These are phyloP conservation scores for Linurgus olivaceus DNA, from an alignment of 2,797 vertebrate species.

Conservation along the genomic window DNA sequence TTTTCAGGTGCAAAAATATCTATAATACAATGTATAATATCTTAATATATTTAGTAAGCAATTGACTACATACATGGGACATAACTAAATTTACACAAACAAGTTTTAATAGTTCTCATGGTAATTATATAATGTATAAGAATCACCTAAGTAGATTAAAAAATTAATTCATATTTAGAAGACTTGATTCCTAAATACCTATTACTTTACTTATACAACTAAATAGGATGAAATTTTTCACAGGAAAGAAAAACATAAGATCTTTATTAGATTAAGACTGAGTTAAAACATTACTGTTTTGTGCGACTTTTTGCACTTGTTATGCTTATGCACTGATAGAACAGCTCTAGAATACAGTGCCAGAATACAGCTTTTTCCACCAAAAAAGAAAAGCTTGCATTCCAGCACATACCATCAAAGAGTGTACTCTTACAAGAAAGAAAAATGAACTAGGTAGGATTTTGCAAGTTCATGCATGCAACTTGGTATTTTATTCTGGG, in stretches of 20 bases:
- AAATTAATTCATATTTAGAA: background rate
- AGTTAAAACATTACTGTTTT: background rate
- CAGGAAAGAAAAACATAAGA: background rate
- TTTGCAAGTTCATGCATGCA: background rate
- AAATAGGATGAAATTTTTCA: background rate
- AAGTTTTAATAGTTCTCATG: background rate
- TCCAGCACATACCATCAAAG: background rate
- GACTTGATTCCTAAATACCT: background rate
- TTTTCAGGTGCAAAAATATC: background rate
- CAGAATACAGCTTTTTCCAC: background rate
- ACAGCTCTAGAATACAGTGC: background rate
- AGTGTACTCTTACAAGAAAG: background rate
- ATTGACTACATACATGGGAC: background rate
- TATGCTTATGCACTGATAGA: background rate
- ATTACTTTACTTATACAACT: background rate
- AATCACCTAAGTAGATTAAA: background rate
- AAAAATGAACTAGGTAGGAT: background rate
- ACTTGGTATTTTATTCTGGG: constrained; percentile 6
- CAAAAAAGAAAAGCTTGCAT: background rate
- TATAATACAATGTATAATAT: background rate
- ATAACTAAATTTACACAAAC: background rate
- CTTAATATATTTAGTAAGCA: background rate
- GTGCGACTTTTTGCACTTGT: background rate
- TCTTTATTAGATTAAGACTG: background rate
- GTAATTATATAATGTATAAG: background rate